Percentiles rank a stretch among this genome's conserved stretches.
Conservation (phyloP, 2,888 invertebrate genomes). For the Oscheius sp. region DNA sequence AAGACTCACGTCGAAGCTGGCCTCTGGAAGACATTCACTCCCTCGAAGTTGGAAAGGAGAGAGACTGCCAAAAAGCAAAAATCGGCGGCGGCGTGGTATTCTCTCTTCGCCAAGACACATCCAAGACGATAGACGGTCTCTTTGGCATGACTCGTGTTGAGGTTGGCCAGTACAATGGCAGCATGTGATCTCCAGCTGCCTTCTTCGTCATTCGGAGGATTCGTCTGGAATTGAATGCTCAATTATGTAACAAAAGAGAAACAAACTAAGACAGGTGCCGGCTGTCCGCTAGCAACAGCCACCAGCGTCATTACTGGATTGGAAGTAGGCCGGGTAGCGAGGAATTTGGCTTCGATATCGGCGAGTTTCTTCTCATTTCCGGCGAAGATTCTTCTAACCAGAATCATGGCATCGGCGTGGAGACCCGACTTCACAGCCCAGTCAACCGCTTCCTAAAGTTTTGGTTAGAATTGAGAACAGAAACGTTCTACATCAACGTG, state of each 20-base stretch:
- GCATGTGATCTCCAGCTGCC: slow-evolving; percentile 95
- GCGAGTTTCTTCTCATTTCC: slow-evolving; percentile 55
- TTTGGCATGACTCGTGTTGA: slow-evolving; percentile 54
- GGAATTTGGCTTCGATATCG: slow-evolving; percentile 59
- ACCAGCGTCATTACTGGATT: slow-evolving; percentile 68
- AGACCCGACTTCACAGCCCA: slow-evolving; percentile 64
- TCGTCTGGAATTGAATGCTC: slow-evolving; percentile 42
- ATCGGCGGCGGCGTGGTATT: slow-evolving; percentile 89
- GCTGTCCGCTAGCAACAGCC: slow-evolving; percentile 62
- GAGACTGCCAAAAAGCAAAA: slow-evolving; percentile 92
- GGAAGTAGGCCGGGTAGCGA: slow-evolving; percentile 59
- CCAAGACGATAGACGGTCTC: slow-evolving; percentile 68
- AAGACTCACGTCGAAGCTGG: slow-evolving; percentile 27
- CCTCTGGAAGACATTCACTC: slow-evolving; percentile 48
- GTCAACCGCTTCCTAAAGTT: slow-evolving; percentile 66
- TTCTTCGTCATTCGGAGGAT: slow-evolving; percentile 75
- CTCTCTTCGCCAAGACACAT: slow-evolving; percentile 77
- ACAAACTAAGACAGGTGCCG: slow-evolving; percentile 61
- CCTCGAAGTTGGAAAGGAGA: slow-evolving; percentile 54
- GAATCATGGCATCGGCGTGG: slow-evolving; percentile 66
- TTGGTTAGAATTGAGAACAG: background rate
- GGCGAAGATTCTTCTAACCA: slow-evolving; percentile 63
- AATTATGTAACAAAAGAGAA: slow-evolving; percentile 6
- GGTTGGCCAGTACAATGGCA: slow-evolving; percentile 84
- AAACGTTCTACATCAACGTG: slow-evolving; percentile 59